phyloP scores from a whole-genome alignment of 1,140 invertebrate species.

The Drosophila kanapiae region DNA sequence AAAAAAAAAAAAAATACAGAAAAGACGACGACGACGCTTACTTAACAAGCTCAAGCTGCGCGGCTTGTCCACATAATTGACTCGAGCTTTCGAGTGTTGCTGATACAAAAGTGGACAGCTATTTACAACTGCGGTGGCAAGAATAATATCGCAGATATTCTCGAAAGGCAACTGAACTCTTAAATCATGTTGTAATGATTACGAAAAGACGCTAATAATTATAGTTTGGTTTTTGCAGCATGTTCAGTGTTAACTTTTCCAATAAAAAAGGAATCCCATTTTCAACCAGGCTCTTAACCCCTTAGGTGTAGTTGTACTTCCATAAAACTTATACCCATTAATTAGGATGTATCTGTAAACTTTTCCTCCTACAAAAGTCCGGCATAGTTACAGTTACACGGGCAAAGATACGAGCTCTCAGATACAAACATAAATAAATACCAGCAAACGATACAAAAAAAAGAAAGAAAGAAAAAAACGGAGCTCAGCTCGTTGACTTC shows the following conservation, averaged over 20 bases:
- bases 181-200: neutral
- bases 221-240: too few relatives aligned
- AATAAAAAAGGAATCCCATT: neutral
- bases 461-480: neutral
- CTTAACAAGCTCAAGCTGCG: conserved; percentile 76
- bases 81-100: conserved; percentile 61
- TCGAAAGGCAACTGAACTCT: neutral
- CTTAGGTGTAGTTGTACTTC: neutral
- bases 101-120: conserved; percentile 18
- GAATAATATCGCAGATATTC: neutral
- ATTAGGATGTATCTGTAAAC: neutral
- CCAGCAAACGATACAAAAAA: conserved; percentile 3
- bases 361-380: neutral
- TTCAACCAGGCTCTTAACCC: neutral
- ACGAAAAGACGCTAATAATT: too few relatives aligned
- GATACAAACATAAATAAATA: conserved; percentile 14
- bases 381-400: conserved; percentile 28
- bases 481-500: conserved; percentile 57
- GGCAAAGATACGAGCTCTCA: conserved; percentile 9
- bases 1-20: conserved; percentile 18
- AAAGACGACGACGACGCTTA: conserved; percentile 15
- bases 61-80: conserved; percentile 67
- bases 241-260: neutral
- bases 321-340: neutral
- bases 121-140: conserved; percentile 20